phyloP scores from a whole-genome alignment of 2,888 invertebrate genomes.

The Dromius quadrimaculatus region DNA sequence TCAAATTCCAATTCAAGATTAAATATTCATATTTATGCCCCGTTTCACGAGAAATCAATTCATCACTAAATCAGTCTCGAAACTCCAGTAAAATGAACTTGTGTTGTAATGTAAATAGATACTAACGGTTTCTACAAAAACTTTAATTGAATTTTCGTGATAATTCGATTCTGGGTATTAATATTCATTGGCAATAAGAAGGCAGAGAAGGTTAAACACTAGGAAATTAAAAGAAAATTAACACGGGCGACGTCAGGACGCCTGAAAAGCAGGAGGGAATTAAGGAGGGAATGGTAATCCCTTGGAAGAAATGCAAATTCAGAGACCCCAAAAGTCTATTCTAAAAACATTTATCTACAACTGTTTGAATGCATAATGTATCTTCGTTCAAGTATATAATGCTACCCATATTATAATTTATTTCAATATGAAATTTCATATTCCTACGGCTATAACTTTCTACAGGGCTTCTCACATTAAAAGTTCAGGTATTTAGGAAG shows the following conservation, averaged over 20 bases:
- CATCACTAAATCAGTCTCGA: conserved; percentile 27
- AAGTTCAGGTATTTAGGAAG: not conserved
- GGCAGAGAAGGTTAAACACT: conserved; percentile 42
- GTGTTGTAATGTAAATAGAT: conserved; percentile 42
- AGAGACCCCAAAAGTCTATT: not conserved
- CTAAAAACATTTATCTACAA: not conserved
- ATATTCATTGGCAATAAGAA: conserved; percentile 49
- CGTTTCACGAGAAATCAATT: conserved; percentile 28
- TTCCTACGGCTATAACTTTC: no score
- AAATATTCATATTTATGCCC: conserved; percentile 26
- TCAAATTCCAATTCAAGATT: conserved; percentile 20
- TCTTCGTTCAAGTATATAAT: no score
- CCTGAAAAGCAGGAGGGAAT: not conserved
- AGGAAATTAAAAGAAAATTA: conserved; percentile 50
- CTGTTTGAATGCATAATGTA: not conserved
- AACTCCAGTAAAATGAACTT: conserved; percentile 36
- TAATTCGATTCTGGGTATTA: conserved; percentile 44
- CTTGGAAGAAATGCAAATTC: not conserved
- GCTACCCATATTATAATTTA: no score
- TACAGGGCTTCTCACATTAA: no score
- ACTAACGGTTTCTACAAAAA: conserved; percentile 46
- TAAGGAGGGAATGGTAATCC: conserved; percentile 14
- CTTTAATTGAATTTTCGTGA: conserved; percentile 44
- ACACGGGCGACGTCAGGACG: conserved; percentile 16
- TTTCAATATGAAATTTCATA: not conserved